These are phyloP conservation scores for Pseudolaguvia tuberculata DNA, from an alignment of 2,113 vertebrate species.

Conservation along the genomic window DNA sequence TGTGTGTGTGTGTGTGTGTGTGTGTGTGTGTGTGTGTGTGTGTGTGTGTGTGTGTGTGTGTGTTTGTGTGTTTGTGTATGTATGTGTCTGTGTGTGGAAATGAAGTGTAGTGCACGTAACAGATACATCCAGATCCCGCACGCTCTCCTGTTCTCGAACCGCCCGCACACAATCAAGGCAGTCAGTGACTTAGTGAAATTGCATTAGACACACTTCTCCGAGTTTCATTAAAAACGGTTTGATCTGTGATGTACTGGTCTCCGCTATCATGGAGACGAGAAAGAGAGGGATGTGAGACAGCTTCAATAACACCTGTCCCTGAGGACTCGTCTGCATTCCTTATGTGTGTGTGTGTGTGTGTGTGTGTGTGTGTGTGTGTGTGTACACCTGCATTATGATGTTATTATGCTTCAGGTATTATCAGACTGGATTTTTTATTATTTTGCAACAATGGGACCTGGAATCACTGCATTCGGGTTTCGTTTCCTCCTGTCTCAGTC, in stretches of 20 bases:
- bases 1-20: no score
- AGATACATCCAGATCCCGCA: slow-evolving; percentile 60
- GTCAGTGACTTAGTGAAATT: slow-evolving; percentile 79
- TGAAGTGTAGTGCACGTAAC: slow-evolving; percentile 42
- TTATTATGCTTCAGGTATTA: no score
- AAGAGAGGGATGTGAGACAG: slow-evolving; percentile 49
- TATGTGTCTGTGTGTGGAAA: slow-evolving; percentile 52
- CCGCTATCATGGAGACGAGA: slow-evolving; percentile 53
- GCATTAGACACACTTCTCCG: slow-evolving; percentile 76
- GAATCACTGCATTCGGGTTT: no score
- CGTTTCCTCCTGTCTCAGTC: no score
- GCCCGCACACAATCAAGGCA: slow-evolving; percentile 71
- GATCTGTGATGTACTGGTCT: slow-evolving; percentile 65
- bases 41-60: no score
- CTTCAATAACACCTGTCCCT: slow-evolving; percentile 59
- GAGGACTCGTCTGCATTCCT: background rate
- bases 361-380: no score
- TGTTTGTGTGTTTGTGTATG: no score
- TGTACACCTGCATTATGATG: background rate
- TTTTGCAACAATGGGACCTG: no score
- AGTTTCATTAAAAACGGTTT: slow-evolving; percentile 73
- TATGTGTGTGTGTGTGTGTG: slow-evolving; percentile 39
- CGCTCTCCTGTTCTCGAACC: slow-evolving; percentile 35
- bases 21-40: no score
- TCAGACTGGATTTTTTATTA: no score